A percentile compares a stretch with the other conserved stretches of the same genome.
phyloP scores from a whole-genome alignment of 2,113 vertebrate genomes.

The Cyanocitta stelleri region DNA sequence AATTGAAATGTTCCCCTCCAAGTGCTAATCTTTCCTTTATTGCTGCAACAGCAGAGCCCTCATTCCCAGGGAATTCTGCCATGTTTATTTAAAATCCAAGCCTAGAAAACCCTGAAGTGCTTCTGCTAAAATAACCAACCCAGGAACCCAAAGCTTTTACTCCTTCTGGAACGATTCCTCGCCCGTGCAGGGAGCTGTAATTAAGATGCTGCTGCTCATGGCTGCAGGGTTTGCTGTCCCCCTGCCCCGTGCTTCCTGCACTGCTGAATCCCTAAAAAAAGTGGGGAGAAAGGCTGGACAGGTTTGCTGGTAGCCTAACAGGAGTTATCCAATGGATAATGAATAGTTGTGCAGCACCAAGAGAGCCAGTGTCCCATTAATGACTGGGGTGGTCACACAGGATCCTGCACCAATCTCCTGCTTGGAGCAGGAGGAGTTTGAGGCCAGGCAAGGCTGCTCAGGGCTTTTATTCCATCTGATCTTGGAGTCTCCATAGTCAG shows the following conservation, averaged over 20 bases:
- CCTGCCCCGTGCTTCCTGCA: neutral
- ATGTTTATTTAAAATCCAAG: neutral
- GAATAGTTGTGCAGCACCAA: neutral
- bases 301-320: neutral
- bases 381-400: neutral
- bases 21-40: neutral
- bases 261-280: neutral
- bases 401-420: neutral
- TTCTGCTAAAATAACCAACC: neutral
- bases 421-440: neutral
- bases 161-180: neutral
- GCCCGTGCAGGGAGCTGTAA: neutral
- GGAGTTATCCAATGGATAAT: neutral
- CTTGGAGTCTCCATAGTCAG: neutral
- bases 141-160: neutral
- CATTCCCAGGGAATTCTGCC: neutral
- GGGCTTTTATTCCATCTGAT: neutral
- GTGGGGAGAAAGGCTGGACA: neutral
- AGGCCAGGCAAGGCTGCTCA: neutral
- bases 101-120: neutral
- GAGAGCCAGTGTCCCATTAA: neutral
- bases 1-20: neutral
- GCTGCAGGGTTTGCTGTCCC: neutral
- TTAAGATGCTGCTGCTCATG: neutral
- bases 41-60: neutral